Conservation (phyloP, 2,888 invertebrate genomes). For the Spilosoma lubricipeda region DNA sequence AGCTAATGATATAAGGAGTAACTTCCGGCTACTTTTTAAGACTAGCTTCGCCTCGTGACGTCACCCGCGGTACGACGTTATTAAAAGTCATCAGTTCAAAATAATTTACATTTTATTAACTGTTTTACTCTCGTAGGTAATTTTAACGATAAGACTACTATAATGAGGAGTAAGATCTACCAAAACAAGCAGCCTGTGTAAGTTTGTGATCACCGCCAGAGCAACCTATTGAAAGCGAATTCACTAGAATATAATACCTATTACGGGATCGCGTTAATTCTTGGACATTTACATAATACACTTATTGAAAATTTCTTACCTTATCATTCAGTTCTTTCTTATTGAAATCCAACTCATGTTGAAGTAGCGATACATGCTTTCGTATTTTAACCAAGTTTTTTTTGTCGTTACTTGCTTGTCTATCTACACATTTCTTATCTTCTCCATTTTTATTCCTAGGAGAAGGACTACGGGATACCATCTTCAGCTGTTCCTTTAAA, state of each 20-base stretch:
- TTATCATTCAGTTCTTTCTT: constrained; percentile 83
- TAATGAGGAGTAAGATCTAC: background rate
- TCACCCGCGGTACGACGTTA: no score
- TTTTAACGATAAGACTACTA: no score
- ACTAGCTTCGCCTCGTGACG: no score
- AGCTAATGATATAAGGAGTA: no score
- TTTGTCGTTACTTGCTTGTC: constrained; percentile 85
- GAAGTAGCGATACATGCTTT: constrained; percentile 76
- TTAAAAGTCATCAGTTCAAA: background rate
- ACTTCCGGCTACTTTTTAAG: no score
- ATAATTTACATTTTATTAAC: background rate
- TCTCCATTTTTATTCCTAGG: constrained; percentile 86
- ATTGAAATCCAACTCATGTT: constrained; percentile 80
- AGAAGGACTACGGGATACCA: constrained; percentile 85
- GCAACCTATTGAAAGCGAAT: no score
- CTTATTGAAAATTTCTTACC: constrained; percentile 55
- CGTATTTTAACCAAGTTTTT: constrained; percentile 86
- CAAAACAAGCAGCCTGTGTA: background rate
- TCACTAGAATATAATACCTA: no score
- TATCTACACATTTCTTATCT: constrained; percentile 76
- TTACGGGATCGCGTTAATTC: background rate
- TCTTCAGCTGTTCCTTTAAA: constrained; percentile 79
- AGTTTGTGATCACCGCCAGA: no score
- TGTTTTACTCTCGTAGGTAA: background rate
- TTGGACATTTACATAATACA: background rate